Base-by-base conservation (phyloP, 2,888 invertebrate genomes). In the Drosophila antonietae region DNA sequence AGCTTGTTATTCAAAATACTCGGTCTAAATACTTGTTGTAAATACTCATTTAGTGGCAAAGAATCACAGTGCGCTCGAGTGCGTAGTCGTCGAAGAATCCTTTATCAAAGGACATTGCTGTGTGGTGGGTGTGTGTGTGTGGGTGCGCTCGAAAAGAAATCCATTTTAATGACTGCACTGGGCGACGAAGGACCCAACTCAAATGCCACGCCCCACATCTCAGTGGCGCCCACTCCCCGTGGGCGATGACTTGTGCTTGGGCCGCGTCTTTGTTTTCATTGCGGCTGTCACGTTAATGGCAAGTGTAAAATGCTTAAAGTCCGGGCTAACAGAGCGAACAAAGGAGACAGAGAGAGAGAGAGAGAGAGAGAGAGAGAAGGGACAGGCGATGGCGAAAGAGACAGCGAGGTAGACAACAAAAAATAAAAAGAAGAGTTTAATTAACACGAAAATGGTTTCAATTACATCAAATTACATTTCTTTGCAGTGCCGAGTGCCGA, bases 281-380 rank as follows among this genome's bases (percentile, higher is more conserved):
- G 88, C 67, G 84, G 90, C 86, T 90, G 86, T 89, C 86, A 86
- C 88, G 89, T 90, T 90, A 86, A 86, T 86, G 89, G 90, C 90
- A 89, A 86, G 86, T 86, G 89, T 86, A 86, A 86, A 86, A 86
- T 89, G 83, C 82, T 90, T 87, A 90, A 86, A 86, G 86, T 85
- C 82, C 79, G 68, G 71, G 70, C 75, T 70, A 77, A 68, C 12
- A 55, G 28, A 41, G 33, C 31, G 49, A 12, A 14, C 15, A n/a
- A 6, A 51, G 49, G 1, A 18, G 18, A 18, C 7, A 14, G 20
- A 20, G 23, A 37, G 8, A 15, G 20, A 20, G 20, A 20, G 20
- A 20, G 20, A 20, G 2, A 2, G 53, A 23, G 14, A 4, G 14
- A 47, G 12, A 37, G 15, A 10, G 14, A 52, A 3, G 23, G 15